A percentile compares a stretch with the other conserved stretches of the same genome.
Evolutionary conservation across 2,888 invertebrate species (phyloP).

Genomic region (Drosophila diplacantha): DNA sequence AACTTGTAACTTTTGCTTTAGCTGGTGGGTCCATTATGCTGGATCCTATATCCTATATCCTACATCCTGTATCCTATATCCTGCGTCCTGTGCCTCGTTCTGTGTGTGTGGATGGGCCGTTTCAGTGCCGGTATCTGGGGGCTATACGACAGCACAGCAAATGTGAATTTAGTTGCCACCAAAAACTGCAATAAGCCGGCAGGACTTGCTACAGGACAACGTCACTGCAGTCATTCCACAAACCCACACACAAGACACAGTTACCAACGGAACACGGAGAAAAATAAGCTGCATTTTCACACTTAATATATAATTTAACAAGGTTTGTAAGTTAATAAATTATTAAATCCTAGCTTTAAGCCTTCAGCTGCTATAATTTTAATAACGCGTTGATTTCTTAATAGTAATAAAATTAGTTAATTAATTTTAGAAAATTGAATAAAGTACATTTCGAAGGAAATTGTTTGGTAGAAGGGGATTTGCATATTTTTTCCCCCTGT

Average conservation of each 20-base stretch:
- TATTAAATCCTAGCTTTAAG: no score
- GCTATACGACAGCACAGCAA: constrained; percentile 44
- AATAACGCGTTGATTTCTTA: no score
- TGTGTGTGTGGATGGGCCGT: constrained; percentile 20
- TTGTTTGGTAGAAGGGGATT: background rate
- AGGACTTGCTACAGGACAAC: constrained; percentile 27
- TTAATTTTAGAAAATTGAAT: no score
- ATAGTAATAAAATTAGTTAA: no score
- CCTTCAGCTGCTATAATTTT: no score
- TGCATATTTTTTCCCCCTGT: constrained; percentile 5
- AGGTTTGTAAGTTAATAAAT: background rate
- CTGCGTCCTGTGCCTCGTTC: no score
- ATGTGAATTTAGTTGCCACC: constrained; percentile 66
- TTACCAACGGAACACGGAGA: background rate
- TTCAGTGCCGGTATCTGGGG: constrained; percentile 24
- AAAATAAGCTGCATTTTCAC: background rate
- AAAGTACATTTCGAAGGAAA: background rate
- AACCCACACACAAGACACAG: background rate
- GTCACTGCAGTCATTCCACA: constrained; percentile 34
- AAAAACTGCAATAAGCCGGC: constrained; percentile 48
- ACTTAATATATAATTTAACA: background rate
- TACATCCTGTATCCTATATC: no score
- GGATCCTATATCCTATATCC: no score
- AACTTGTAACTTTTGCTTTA: background rate
- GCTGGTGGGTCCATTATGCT: background rate